Evolutionary conservation across 1,140 invertebrate genomes (phyloP), one percentile per base, ranked within the genome.

Genomic region (Ericerus pela): DNA sequence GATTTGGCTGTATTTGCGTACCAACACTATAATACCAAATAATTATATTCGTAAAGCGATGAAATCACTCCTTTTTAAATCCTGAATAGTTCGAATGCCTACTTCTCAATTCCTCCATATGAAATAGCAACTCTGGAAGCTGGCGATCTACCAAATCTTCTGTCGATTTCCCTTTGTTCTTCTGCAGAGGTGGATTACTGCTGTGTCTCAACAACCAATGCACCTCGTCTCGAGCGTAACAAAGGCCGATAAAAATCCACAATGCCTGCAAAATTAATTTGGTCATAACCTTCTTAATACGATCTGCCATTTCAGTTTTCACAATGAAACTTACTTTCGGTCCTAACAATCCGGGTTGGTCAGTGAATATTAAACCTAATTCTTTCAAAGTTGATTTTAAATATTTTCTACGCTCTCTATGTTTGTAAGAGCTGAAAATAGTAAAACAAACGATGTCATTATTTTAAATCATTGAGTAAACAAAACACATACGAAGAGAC

Each of bases 281-380:
- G 2, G 14, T 51, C 14, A 8, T 20, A 51, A 51, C 14, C 14
- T 20, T 5, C 24, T 5, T 20, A 18, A 11, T 43, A 6, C 8
- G 8, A 6, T 14, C 18, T 8, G 6, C 18, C 11, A 14, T 43
- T 8, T 18, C 18, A 27, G 5, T 52, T 29, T n/a, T 29, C 8
- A 24, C 6, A 8, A 12, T 22, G 4, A 33, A 24, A 24, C 51
- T 5, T 8, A 31, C 74, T 71, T 98, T 97, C 8, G 94, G 94
- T 1, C 95, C 96, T 14, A 99, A 71, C 8, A 99, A 73, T 5
- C 96, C 96, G 16, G 96, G 96, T 67, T 99, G 94, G 74, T 99
- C 96, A 12, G 92, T 90, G 61, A 99, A 80, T 58, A 99, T 90
- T 6, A 97, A 73, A 11, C 87, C 88, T 57, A 99, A 69, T 73